Conservation (phyloP, 2,888 invertebrate genomes). For the Lamellibrachia satsuma region DNA sequence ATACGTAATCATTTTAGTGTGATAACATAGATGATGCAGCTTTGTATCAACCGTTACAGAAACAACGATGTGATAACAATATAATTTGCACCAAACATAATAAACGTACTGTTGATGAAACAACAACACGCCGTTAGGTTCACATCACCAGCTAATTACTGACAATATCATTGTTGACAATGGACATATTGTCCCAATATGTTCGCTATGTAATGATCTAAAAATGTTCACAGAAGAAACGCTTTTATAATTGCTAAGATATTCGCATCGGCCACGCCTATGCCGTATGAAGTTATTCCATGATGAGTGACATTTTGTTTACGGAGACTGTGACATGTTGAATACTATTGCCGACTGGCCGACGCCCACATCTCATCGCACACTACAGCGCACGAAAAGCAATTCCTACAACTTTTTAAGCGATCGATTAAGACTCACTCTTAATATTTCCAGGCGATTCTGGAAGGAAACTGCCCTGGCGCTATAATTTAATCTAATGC, state of each 20-base stretch:
- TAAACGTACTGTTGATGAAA: background rate
- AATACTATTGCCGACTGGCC: background rate
- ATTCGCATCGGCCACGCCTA: background rate
- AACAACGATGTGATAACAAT: no score
- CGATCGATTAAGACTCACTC: conserved; percentile 10
- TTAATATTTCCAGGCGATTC: background rate
- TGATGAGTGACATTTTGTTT: background rate
- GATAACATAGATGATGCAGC: no score
- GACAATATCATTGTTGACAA: background rate
- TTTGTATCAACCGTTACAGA: no score
- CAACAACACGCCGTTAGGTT: background rate
- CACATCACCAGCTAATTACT: background rate
- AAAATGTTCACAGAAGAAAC: background rate
- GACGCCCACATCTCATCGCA: background rate
- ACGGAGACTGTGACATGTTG: background rate
- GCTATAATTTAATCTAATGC: conserved; percentile 10
- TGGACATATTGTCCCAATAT: background rate
- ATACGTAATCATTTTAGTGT: no score
- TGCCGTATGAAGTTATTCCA: background rate
- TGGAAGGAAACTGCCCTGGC: background rate
- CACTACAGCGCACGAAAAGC: background rate
- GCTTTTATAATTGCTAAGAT: conserved; percentile 1
- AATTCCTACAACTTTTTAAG: background rate
- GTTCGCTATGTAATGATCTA: background rate
- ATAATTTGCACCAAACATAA: background rate